Base-by-base conservation (phyloP, 2,888 invertebrate genomes). In the Eucera pruinosa region DNA sequence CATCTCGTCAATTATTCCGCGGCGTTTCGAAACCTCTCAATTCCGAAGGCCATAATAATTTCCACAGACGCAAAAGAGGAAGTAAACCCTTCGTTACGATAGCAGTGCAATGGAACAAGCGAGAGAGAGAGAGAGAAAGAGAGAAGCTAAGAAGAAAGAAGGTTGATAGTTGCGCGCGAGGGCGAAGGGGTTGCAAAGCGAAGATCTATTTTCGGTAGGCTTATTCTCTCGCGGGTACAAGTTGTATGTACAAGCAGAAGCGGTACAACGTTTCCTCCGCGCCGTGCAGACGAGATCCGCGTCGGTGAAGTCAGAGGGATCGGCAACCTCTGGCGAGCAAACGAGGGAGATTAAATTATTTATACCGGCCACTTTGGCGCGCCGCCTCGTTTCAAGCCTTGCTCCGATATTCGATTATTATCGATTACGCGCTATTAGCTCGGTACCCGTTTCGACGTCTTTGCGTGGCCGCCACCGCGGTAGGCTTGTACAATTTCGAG, bases 351-450 rank as follows among this genome's bases (percentile, higher is more conserved):
- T 85, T 82, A 74, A 86, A 87, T 85, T 87, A 87, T 86, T 87
- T 88, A 86, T 87, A 86, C 58, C 82, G 68, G 48, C 68, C 79
- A 81, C 83, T 86, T 86, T 80, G 78, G 83, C 78, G 75, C 66
- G 67, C 79, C 70, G 76, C 70, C 60, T 76, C 57, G 79, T 80
- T 81, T 73, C 76, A 52, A 73, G 72, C 66, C 58, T 45, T 43
- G 78, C 64, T 75, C 62, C 66, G 73, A 64, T 64, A 82, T 83
- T 85, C 82, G 75, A 88, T 88, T 84, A 86, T 84, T 81, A 87
- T 82, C 86, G 86, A 87, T 87, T 81, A 81, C 78, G 73, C 54
- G 79, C 82, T 74, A 85, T 87, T 86, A 84, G 68, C 57, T n/a
- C 64, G 61, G 55, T 54, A 9, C 43, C 61, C 57, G 60, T 71